phyloP scores from a whole-genome alignment of 2,797 vertebrate genomes.

The Pteropus rufus region DNA sequence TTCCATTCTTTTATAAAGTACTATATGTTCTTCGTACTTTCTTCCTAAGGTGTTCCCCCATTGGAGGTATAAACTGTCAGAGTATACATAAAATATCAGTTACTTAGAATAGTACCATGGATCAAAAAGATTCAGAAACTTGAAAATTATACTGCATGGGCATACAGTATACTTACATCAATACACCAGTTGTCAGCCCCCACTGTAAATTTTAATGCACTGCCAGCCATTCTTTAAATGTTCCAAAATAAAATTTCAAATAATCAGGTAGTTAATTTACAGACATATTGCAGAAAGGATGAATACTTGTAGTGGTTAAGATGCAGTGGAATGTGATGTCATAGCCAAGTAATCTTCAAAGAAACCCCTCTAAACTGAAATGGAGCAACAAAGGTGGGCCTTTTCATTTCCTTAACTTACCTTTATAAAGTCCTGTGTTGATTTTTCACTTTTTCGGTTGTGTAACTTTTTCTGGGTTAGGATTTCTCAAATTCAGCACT shows the following conservation, averaged over 20 bases:
- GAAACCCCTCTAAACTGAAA: constrained; percentile 45
- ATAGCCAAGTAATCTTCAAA: neutral
- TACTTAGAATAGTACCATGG: constrained; percentile 16
- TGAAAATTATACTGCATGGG: neutral
- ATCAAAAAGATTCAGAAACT: constrained; percentile 21
- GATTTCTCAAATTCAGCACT: neutral
- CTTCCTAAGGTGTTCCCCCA: neutral
- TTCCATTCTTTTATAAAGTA: neutral
- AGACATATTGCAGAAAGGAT: neutral
- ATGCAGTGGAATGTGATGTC: neutral
- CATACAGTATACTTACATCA: neutral
- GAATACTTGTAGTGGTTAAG: neutral
- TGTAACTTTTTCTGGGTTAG: constrained; percentile 24
- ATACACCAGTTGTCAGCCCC: neutral
- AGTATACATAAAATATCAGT: neutral
- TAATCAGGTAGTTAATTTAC: constrained; percentile 20
- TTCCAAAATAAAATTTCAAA: constrained; percentile 10
- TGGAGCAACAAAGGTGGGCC: constrained; percentile 37
- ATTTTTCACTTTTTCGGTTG: constrained; percentile 70
- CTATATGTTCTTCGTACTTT: neutral
- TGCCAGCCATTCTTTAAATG: neutral
- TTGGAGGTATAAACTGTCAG: neutral
- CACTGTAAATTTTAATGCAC: neutral
- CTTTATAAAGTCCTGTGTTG: constrained; percentile 13
- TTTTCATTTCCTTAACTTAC: constrained; percentile 67